These are phyloP conservation scores for Pinctada fucata DNA, from an alignment of 2,888 invertebrate genomes.

Conservation along the genomic window DNA sequence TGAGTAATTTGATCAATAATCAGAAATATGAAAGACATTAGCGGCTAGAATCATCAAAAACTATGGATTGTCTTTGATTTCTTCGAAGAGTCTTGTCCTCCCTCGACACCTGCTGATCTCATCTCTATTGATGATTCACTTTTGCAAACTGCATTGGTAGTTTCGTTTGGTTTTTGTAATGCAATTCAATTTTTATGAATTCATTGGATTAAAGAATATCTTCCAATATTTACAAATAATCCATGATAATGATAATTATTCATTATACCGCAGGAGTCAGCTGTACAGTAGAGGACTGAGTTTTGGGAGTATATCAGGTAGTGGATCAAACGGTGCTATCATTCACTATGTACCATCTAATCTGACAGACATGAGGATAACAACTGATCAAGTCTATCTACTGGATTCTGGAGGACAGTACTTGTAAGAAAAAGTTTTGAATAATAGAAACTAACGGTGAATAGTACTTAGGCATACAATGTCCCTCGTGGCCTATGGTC, in stretches of 20 bases:
- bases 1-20: too few species aligned
- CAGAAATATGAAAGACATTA: too few species aligned
- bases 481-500: too few species aligned
- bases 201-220: too few species aligned
- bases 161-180: neutral
- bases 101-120: too few species aligned
- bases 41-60: too few species aligned
- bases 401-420: slow-evolving; percentile 76
- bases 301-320: slow-evolving; percentile 72
- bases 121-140: too few species aligned
- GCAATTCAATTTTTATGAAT: neutral
- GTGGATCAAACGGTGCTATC: slow-evolving; percentile 74
- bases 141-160: neutral
- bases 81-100: too few species aligned
- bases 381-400: slow-evolving; percentile 65
- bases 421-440: slow-evolving; percentile 58
- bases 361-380: slow-evolving; percentile 73
- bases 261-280: neutral
- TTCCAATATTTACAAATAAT: too few species aligned
- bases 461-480: too few species aligned
- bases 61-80: too few species aligned
- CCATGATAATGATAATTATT: neutral
- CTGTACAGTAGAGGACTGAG: slow-evolving; percentile 71
- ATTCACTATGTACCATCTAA: slow-evolving; percentile 72
- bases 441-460: too few species aligned